Evolutionary conservation across 2,797 vertebrate genomes (phyloP), one percentile per base, ranked within the genome.

Genomic region (Typhlichthys subterraneus): DNA sequence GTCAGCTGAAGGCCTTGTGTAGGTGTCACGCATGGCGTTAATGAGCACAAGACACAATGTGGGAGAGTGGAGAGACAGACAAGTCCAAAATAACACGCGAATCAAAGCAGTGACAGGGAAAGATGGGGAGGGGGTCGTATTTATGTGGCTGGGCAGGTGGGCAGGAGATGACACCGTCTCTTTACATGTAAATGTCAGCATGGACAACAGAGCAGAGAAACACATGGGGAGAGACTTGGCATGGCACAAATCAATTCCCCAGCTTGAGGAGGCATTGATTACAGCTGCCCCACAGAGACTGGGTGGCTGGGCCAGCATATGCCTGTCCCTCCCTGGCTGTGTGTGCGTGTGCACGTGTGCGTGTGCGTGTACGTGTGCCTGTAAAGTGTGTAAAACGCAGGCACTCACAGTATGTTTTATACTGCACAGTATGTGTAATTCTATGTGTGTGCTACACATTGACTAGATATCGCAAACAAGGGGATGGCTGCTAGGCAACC

Each of bases 401-500:
- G 23, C 23, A 29, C 23, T 29, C 23, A 29, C 4, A 29, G 23
- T 29, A 29, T 29, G 23, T 29, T 29, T 29, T 29, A 29, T 29
- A 29, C 23, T 29, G 23, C 23, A 29, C 23, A 29, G 58, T 45
- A 64, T 65, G 53, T 64, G 49, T 46, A 49, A 15, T 64, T 62
- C 65, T 63, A 61, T 61, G 67, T 73, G 75, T 58, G 72, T 82
- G 75, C 79, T 84, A 79, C 77, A 81, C 72, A 67, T 68, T 83
- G 74, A 86, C 77, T 75, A 80, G 82, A 88, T 84, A 84, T 83
- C 83, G 91, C 80, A 82, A 91, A 90, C 86, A 86, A 82, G 88
- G 81, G 71, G 72, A 78, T 79, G 86, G 91, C 82, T 93, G 90
- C 91, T 91, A 91, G 82, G 90, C 88, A 92, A 92, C 89, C 75